Percentiles rank a stretch among this genome's conserved stretches.
These are phyloP conservation scores for Pandion haliaetus DNA, from an alignment of 2,113 vertebrate genomes.

Conservation along the genomic window DNA sequence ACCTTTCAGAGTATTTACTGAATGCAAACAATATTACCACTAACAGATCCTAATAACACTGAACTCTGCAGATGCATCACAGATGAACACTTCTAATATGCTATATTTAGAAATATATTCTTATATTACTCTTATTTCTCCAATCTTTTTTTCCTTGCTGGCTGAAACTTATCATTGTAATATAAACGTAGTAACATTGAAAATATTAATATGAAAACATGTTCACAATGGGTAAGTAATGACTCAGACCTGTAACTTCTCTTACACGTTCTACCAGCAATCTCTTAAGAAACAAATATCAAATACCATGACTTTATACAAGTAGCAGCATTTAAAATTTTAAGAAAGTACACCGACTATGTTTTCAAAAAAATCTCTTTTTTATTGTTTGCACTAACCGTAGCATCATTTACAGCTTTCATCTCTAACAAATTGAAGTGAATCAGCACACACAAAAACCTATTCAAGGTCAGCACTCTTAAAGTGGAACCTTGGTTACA, in stretches of 20 bases:
- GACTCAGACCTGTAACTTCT: background rate
- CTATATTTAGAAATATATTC: background rate
- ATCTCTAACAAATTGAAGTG: background rate
- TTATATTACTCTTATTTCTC: background rate
- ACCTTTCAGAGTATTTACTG: background rate
- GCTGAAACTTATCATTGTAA: background rate
- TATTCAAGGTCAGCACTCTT: background rate
- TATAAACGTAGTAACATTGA: background rate
- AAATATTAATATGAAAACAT: background rate
- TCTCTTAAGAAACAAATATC: background rate
- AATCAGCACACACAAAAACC: background rate
- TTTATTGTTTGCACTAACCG: slow-evolving; percentile 48
- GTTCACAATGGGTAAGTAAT: background rate
- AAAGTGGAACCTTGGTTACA: background rate
- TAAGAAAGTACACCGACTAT: background rate
- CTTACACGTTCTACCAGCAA: background rate
- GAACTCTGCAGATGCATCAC: background rate
- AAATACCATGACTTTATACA: background rate
- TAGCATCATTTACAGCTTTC: background rate
- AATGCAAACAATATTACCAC: background rate
- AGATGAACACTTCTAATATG: background rate
- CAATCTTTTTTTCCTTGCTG: background rate
- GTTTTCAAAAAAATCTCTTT: background rate
- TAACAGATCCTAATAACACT: background rate
- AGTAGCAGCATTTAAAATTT: background rate